Evolutionary conservation across 2,113 vertebrate species (phyloP).

Genomic region (Siniperca knerii): DNA sequence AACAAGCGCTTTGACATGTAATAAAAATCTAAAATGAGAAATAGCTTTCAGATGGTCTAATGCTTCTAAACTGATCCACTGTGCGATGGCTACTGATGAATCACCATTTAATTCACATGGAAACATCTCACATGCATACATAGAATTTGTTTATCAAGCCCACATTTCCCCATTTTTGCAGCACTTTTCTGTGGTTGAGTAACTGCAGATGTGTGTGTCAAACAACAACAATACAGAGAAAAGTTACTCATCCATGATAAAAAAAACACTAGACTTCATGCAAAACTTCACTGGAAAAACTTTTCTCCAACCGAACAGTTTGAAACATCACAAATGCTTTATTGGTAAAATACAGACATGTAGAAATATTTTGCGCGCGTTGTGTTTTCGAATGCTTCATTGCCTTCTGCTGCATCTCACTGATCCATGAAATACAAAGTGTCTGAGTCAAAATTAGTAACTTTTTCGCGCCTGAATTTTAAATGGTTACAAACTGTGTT

Average conservation of each 20-base stretch:
- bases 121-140: slow-evolving; percentile 33
- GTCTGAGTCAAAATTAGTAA: background rate
- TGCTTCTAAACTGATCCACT: background rate
- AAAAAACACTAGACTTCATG: slow-evolving; percentile 58
- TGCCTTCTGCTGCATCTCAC: slow-evolving; percentile 11
- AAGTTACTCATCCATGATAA: slow-evolving; percentile 55
- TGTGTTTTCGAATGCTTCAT: background rate
- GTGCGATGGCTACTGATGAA: background rate
- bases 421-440: background rate
- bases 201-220: slow-evolving; percentile 78
- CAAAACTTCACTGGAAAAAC: slow-evolving; percentile 55
- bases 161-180: slow-evolving; percentile 57
- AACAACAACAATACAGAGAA: slow-evolving; percentile 66
- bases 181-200: slow-evolving; percentile 71
- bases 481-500: background rate
- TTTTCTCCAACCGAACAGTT: background rate
- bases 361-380: background rate
- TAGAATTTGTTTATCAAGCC: slow-evolving; percentile 49
- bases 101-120: slow-evolving; percentile 11
- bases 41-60: background rate
- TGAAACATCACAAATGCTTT: slow-evolving; percentile 13
- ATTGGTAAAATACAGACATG: background rate
- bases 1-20: background rate
- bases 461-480: background rate
- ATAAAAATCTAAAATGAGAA: background rate